phyloP scores from a whole-genome alignment of 2,888 invertebrate genomes.

The Prenolepis imparis region DNA sequence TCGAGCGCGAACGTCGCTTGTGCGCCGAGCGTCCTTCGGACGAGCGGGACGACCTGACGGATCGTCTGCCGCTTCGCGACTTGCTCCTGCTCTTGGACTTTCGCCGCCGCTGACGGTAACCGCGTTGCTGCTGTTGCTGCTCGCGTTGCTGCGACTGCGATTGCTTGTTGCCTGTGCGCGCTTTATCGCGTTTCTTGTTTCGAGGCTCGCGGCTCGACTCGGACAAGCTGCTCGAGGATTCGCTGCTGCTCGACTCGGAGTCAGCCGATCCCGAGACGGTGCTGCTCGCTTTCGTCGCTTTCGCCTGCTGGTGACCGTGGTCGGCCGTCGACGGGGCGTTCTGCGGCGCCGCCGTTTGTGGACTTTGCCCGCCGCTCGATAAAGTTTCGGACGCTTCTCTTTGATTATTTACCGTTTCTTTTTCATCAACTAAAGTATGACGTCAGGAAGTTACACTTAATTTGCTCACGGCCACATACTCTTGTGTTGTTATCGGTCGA shows the following conservation, averaged over 20 bases:
- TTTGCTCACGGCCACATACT: conserved; percentile 58
- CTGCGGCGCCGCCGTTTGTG: conserved; percentile 74
- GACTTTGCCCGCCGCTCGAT: conserved; percentile 82
- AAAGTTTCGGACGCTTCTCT: conserved; percentile 83
- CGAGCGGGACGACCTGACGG: conserved; percentile 73
- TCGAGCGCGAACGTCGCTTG: conserved; percentile 74
- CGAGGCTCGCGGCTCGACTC: conserved; percentile 76
- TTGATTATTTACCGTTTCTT: conserved; percentile 84
- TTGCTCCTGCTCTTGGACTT: conserved; percentile 77
- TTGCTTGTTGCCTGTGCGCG: conserved; percentile 70
- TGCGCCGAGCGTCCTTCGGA: conserved; percentile 71
- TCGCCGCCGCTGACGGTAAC: conserved; percentile 71
- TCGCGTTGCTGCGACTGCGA: conserved; percentile 61
- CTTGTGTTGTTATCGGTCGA: conserved; percentile 67
- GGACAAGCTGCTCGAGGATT: conserved; percentile 70
- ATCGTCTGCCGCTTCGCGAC: conserved; percentile 71
- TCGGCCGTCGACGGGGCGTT: conserved; percentile 67
- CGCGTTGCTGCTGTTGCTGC: conserved; percentile 34
- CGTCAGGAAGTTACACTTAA: conserved; percentile 73
- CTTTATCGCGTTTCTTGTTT: conserved; percentile 66
- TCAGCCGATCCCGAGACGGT: conserved; percentile 77
- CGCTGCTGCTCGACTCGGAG: conserved; percentile 72
- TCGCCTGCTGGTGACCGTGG: conserved; percentile 47
- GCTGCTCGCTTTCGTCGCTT: conserved; percentile 68
- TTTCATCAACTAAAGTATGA: conserved; percentile 84